Evolutionary conservation across 1,140 invertebrate genomes (phyloP), one percentile per base, ranked within the genome.

Genomic region (Paramacrobiotus metropolitanus): DNA sequence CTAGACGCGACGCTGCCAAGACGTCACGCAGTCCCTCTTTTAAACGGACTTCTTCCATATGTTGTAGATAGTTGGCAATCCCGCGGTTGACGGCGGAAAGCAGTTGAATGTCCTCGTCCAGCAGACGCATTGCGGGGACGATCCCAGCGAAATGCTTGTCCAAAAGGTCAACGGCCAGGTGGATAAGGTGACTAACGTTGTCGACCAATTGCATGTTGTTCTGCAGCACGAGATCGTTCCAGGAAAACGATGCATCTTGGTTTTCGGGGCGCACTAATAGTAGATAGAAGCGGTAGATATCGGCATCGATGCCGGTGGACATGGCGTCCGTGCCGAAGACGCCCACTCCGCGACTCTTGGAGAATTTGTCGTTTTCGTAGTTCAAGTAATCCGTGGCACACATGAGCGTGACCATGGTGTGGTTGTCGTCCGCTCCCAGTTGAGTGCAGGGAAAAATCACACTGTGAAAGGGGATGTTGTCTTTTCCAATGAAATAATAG

Each of bases 311-410:
- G n/a, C 82, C 83, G 2, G 83, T 85, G 59, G 80, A 82, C 75
- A 84, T 77, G 2, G 89, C 93, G 72, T 96, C 84, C 62, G 85
- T 86, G 2, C 95, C 95, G 76, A 99, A 98, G 1, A 99, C 90
- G n/a, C 95, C 95, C 29, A 90, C 82, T 20, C 90, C 90, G 65
- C 94, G 78, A 34, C 90, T 95, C 73, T 99, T 99, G 2, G 91
- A 96, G 71, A 99, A 99, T 72, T 98, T 99, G 0, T 86, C 86
- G 71, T 96, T 91, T 75, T 99, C 95, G 70, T 99, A 99, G 72
- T 99, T 99, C n/a, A 99, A 74, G 73, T 98, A 99, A 70, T 97
- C 94, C 83, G 71, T 95, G 20, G 93, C 90, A 76, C 87, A 85
- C 55, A 98, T 79, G 73, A 94, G 82, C 31, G 82, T 83, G 1